A percentile compares a stretch with the other conserved stretches of the same genome.
These are phyloP conservation scores for Thryonomys swinderianus DNA, from an alignment of 2,113 vertebrate genomes.

Conservation along the genomic window DNA sequence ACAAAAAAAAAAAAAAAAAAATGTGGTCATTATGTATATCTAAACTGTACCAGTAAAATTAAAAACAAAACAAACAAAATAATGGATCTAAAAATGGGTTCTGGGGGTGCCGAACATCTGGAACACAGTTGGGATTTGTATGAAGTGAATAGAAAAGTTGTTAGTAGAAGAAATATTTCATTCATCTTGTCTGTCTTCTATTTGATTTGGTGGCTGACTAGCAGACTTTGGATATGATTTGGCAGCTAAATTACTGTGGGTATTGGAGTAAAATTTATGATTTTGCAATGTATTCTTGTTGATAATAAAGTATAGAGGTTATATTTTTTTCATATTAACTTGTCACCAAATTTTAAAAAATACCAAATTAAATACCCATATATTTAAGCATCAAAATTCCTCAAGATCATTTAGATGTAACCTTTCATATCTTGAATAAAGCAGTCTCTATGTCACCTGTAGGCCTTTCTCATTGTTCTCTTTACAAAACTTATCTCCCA, in stretches of 20 bases:
- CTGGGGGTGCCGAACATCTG: slow-evolving; percentile 47
- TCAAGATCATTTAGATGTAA: background rate
- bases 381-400: background rate
- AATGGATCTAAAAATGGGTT: background rate
- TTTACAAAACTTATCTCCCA: background rate
- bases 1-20: too few relatives aligned
- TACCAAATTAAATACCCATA: background rate
- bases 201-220: slow-evolving; percentile 57
- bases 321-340: slow-evolving; percentile 38
- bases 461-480: background rate
- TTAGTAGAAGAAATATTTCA: slow-evolving; percentile 39
- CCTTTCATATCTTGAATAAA: background rate
- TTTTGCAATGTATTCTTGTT: slow-evolving; percentile 13
- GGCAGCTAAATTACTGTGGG: slow-evolving; percentile 51
- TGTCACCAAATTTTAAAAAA: slow-evolving; percentile 45
- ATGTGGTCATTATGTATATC: too few relatives aligned
- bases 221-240: slow-evolving; percentile 42
- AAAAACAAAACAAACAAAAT: too few relatives aligned
- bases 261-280: slow-evolving; percentile 57
- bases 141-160: slow-evolving; percentile 52
- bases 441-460: background rate
- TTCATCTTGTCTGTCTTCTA: slow-evolving; percentile 68
- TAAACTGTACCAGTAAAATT: too few relatives aligned
- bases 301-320: background rate
- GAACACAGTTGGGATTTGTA: slow-evolving; percentile 50